Evolutionary conservation across 1,140 invertebrate species (phyloP), one percentile per base, ranked within the genome.

Genomic region (Heterodera schachtii): DNA sequence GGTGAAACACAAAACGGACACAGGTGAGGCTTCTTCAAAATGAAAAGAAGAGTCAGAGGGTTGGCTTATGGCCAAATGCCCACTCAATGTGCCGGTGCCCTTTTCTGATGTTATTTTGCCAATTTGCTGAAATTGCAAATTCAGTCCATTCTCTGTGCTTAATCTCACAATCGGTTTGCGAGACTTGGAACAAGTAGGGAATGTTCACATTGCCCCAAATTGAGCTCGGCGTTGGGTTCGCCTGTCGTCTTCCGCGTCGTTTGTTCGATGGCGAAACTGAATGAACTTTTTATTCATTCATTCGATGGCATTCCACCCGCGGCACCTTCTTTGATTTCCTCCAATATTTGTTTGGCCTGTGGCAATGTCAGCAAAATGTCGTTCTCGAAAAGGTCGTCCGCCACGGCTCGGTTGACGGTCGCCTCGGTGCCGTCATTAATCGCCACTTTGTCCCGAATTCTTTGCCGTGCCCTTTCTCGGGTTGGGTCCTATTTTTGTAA

Each of bases 341-440:
- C 11, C 2, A 89, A 75, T 43, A 89, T 85, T n/a, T 74, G 43
- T 49, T 86, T 73, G 16, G 87, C 87, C 70, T 89, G 87, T 11
- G 76, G 79, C 4, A 90, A 47, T 6, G 85, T 89, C 11, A 89
- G 64, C 41, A 89, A 57, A 49, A 89, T 89, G 73, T 89, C 87
- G 69, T 88, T 90, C 69, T 89, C 87, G 57, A 89, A 89, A 21
- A 89, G 64, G 19, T 89, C 85, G 46, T 86, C 82, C 74, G 80
- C 75, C 31, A 88, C 47, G 46, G 73, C 73, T n/a, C 88, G 82
- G 60, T 88, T 88, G 11, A 88, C 81, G 46, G 67, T 82, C 9
- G 87, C 87, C 74, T 88, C 87, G 41, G 87, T 88, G 41, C 87
- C 84, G 52, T 88, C 87, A 69, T 86, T 81, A n/a, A 86, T 41